These are phyloP conservation scores for Caenorhabditis afra DNA, from an alignment of 2,888 invertebrate genomes.

Conservation along the genomic window DNA sequence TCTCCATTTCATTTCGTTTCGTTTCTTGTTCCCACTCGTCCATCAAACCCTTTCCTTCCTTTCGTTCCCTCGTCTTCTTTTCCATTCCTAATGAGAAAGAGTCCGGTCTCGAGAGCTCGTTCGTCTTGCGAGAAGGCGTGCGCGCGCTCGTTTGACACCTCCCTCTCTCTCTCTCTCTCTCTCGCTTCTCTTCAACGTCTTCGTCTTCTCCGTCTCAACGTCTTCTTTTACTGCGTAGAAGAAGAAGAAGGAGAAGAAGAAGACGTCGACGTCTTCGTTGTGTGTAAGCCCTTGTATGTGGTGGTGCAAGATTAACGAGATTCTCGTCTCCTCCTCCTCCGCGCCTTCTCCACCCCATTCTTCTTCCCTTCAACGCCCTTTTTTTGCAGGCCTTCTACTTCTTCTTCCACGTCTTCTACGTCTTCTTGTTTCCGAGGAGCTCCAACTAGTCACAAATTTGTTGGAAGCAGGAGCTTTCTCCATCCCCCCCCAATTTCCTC, in stretches of 20 bases:
- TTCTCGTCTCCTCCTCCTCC: conserved; percentile 23
- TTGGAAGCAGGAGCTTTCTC: not conserved
- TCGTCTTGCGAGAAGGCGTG: too few species aligned
- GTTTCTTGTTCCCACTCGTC: too few species aligned
- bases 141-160: too few species aligned
- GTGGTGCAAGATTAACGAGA: conserved; percentile 52
- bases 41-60: not conserved
- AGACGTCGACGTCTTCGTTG: conserved; percentile 45
- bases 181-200: conserved; percentile 7
- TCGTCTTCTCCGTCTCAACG: conserved; percentile 14
- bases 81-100: not conserved
- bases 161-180: conserved; percentile 9
- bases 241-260: too few species aligned
- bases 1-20: not conserved
- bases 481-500: conserved; percentile 4
- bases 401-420: not conserved
- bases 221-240: too few species aligned
- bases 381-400: conserved; percentile 11
- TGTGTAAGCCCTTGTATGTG: conserved; percentile 48
- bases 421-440: too few species aligned
- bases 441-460: too few species aligned
- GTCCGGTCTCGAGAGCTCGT: too few species aligned
- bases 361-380: conserved; percentile 16
- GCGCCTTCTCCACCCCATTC: conserved; percentile 9
- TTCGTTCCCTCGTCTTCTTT: not conserved